phyloP scores from a whole-genome alignment of 2,113 vertebrate genomes.

The Ptilorrhoa leucosticta region DNA sequence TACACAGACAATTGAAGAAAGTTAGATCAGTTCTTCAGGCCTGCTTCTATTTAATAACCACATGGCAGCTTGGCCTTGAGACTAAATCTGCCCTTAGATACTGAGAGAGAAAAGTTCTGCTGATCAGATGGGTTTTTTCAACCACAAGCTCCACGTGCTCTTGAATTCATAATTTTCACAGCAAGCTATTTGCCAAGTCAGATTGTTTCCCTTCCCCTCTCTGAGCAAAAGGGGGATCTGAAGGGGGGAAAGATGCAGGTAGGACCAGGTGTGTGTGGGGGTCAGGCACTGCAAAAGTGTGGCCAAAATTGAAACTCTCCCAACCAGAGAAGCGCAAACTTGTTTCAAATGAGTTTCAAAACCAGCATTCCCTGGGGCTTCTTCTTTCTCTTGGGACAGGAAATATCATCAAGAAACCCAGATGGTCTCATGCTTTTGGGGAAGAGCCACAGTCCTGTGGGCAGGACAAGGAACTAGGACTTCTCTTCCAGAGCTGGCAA shows the following conservation, averaged over 20 bases:
- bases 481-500: not conserved
- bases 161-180: not conserved
- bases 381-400: not conserved
- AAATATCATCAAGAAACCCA: not conserved
- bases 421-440: not conserved
- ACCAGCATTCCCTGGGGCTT: not conserved
- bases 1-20: constrained; percentile 43
- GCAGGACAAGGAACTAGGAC: not conserved
- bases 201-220: not conserved
- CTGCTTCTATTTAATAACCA: constrained; percentile 55
- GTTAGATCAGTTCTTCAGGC: constrained; percentile 39
- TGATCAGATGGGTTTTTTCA: constrained; percentile 12
- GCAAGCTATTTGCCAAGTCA: not conserved
- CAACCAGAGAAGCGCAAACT: not conserved
- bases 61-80: constrained; percentile 39
- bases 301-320: not conserved
- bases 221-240: not conserved
- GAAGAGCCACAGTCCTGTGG: not conserved
- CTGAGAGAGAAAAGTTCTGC: constrained; percentile 17
- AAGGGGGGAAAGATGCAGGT: not conserved
- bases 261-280: not conserved
- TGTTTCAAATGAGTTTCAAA: not conserved
- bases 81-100: constrained; percentile 47
- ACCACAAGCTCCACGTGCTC: not conserved
- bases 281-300: rapidly evolving